A percentile compares a stretch with the other conserved stretches of the same genome.
These are phyloP conservation scores for Mareca penelope DNA, from an alignment of 2,797 vertebrate species.

Conservation along the genomic window DNA sequence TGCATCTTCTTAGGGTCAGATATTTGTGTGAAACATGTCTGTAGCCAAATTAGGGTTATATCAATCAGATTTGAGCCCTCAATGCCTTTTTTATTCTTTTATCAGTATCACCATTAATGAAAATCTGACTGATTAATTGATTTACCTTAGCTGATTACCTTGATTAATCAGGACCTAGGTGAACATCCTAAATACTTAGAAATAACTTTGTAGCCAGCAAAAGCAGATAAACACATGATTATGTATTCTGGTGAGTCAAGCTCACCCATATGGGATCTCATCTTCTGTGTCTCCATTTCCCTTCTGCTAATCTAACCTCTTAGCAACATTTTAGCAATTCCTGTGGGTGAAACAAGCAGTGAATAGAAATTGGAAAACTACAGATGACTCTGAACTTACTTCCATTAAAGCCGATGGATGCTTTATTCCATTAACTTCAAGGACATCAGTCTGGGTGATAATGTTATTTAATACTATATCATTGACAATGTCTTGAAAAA, in stretches of 20 bases:
- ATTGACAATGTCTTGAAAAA: neutral
- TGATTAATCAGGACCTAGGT: constrained; percentile 2
- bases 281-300: constrained; percentile 46
- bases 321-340: constrained; percentile 56
- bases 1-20: neutral
- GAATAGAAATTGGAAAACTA: constrained; percentile 24
- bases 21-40: neutral
- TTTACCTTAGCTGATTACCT: constrained; percentile 7
- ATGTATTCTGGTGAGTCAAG: constrained; percentile 53
- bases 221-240: constrained; percentile 33
- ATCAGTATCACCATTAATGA: neutral
- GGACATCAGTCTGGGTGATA: neutral
- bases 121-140: constrained; percentile 9
- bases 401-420: constrained; percentile 16
- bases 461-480: neutral
- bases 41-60: neutral
- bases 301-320: constrained; percentile 61
- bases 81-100: neutral
- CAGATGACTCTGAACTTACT: neutral
- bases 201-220: neutral
- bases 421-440: constrained; percentile 16
- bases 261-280: constrained; percentile 61
- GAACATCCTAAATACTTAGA: neutral
- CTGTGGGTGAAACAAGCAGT: constrained; percentile 36
- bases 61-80: neutral